Conservation (phyloP, 1,140 invertebrate genomes). For the Adelges cooleyi region DNA sequence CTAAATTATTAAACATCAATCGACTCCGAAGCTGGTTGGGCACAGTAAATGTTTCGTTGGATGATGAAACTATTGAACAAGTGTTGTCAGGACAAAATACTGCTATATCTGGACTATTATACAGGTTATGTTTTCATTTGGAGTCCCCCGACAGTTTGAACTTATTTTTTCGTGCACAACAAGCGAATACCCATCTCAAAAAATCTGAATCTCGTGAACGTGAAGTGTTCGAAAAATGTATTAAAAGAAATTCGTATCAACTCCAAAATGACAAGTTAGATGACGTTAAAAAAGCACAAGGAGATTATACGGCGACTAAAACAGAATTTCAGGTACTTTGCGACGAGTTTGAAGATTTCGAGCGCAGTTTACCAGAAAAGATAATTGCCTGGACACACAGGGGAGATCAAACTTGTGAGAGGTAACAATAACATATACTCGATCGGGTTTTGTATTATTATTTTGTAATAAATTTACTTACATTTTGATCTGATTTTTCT, state of each 20-base stretch:
- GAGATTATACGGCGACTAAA: background rate
- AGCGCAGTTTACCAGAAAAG: background rate
- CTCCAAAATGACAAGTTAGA: background rate
- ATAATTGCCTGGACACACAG: background rate
- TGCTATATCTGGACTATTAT: background rate
- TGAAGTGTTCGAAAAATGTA: background rate
- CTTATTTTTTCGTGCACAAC: background rate
- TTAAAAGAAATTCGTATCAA: no score
- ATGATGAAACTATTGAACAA: background rate
- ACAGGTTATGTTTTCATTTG: background rate
- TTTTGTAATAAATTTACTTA: no score
- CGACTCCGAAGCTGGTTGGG: background rate
- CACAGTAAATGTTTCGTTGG: background rate
- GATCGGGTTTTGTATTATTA: no score
- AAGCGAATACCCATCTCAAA: background rate
- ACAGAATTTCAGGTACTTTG: background rate
- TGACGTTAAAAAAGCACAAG: background rate
- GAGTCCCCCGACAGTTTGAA: background rate
- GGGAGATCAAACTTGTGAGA: background rate
- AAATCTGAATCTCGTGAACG: background rate
- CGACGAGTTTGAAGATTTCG: background rate
- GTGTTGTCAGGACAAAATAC: background rate
- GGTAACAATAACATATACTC: conserved; percentile 1
- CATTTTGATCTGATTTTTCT: no score
- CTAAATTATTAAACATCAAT: background rate